Evolutionary conservation across 2,113 vertebrate genomes (phyloP).

Genomic region (Haemorhous mexicanus): DNA sequence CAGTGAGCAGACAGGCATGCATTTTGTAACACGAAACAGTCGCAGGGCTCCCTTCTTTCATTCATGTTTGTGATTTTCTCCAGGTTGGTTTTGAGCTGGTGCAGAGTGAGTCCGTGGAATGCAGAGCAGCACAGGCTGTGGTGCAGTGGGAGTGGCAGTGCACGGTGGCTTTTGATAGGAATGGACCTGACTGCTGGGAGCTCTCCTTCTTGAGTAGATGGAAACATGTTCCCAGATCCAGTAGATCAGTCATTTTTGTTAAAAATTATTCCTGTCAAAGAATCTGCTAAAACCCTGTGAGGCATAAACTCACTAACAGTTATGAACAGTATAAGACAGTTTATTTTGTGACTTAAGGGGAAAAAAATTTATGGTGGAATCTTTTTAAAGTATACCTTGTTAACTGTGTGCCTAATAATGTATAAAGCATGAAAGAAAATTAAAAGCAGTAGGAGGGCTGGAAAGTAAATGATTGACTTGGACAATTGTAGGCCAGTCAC

Average conservation of each 20-base stretch:
- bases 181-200: background rate
- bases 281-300: background rate
- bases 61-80: background rate
- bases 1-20: background rate
- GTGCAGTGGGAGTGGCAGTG: background rate
- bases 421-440: background rate
- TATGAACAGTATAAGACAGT: background rate
- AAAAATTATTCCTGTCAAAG: background rate
- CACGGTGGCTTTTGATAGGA: background rate
- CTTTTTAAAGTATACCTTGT: background rate
- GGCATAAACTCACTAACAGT: background rate
- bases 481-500: background rate
- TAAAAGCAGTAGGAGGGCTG: background rate
- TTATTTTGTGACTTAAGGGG: background rate
- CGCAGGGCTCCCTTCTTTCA: background rate
- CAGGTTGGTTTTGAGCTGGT: background rate
- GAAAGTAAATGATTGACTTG: background rate
- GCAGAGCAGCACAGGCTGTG: background rate
- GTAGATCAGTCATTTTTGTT: background rate
- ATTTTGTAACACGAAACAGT: background rate
- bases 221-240: background rate
- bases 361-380: background rate
- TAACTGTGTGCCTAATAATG: background rate
- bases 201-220: background rate
- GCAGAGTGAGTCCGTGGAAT: background rate